Evolutionary conservation across 2,888 invertebrate species (phyloP).

Genomic region (Leucania comma): DNA sequence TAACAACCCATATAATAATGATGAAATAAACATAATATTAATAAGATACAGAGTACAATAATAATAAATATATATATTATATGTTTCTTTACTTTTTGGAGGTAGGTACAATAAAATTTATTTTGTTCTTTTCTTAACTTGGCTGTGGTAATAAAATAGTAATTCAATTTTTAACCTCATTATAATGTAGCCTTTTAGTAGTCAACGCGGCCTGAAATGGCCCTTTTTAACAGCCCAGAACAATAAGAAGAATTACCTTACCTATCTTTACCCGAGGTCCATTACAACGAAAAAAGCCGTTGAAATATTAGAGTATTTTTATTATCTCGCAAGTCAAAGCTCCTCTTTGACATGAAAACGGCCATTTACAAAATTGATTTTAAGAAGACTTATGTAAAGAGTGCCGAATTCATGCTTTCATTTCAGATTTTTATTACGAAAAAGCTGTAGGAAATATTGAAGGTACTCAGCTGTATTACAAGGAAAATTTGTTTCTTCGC

Average conservation of each 20-base stretch:
- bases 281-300: slow-evolving; percentile 29
- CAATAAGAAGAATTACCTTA: slow-evolving; percentile 49
- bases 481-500: slow-evolving; percentile 13
- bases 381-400: slow-evolving; percentile 31
- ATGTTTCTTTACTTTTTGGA: no score
- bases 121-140: not conserved
- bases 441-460: slow-evolving; percentile 20
- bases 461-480: slow-evolving; percentile 19
- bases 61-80: no score
- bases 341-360: slow-evolving; percentile 30
- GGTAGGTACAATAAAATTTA: no score
- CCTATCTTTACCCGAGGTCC: slow-evolving; percentile 5
- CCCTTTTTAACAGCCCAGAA: slow-evolving; percentile 27
- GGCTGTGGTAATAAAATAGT: not conserved
- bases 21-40: not conserved
- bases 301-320: slow-evolving; percentile 41
- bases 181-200: slow-evolving; percentile 18
- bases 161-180: not conserved
- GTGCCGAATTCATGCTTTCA: slow-evolving; percentile 27
- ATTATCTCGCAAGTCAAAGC: slow-evolving; percentile 37
- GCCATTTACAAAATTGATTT: slow-evolving; percentile 58
- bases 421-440: slow-evolving; percentile 28
- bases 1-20: not conserved
- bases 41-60: no score
- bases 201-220: slow-evolving; percentile 5